Evolutionary conservation across 2,113 vertebrate genomes (phyloP).

Genomic region (Stomatorhinus ivindoensis): DNA sequence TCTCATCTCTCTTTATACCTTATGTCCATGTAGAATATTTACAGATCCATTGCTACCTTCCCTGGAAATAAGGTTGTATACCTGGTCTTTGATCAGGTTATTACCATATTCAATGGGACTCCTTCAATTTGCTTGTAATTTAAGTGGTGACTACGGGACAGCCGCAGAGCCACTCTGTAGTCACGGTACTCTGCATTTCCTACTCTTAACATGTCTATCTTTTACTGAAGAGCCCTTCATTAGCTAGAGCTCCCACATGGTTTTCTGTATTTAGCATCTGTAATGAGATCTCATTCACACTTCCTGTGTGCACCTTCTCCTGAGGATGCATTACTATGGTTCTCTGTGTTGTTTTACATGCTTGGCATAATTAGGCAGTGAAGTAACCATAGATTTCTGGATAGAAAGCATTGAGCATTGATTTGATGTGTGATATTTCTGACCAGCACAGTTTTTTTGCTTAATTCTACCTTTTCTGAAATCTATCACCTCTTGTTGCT

Average conservation of each 20-base stretch:
- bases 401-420: not conserved
- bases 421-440: not conserved
- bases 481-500: not conserved
- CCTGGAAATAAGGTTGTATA: not conserved
- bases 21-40: not conserved
- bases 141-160: not conserved
- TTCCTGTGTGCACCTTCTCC: not conserved
- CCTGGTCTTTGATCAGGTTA: not conserved
- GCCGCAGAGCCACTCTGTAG: not conserved
- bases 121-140: not conserved
- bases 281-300: not conserved
- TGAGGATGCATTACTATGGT: not conserved
- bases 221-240: not conserved
- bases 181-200: not conserved
- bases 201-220: not conserved
- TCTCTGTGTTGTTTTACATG: not conserved
- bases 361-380: not conserved
- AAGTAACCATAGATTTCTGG: not conserved
- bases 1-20: not conserved
- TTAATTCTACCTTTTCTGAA: not conserved
- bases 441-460: not conserved
- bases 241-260: not conserved
- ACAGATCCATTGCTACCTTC: not conserved
- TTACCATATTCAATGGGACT: not conserved
- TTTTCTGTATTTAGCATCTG: not conserved